Conservation (phyloP, 2,113 vertebrate genomes). For the Psilopogon haemacephalus region DNA sequence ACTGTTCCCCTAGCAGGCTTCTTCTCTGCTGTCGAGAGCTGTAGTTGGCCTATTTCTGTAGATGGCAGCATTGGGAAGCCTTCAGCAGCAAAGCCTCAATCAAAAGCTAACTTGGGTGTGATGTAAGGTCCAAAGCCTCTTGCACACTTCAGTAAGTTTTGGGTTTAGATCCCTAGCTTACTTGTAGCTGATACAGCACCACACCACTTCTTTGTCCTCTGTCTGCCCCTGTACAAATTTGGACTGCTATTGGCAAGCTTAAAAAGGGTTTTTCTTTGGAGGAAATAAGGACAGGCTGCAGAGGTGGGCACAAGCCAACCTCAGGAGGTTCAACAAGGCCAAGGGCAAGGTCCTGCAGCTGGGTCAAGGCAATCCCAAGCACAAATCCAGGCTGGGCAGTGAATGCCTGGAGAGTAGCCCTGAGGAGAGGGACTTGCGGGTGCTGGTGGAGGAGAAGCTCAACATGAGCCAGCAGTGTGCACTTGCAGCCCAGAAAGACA, state of each 20-base stretch:
- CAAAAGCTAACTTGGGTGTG: background rate
- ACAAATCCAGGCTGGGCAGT: too few relatives aligned
- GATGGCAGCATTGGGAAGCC: slow-evolving; percentile 70
- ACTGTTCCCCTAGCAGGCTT: background rate
- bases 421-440: too few relatives aligned
- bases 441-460: too few relatives aligned
- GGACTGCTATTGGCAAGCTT: background rate
- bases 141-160: background rate
- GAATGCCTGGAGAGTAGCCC: too few relatives aligned
- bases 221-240: background rate
- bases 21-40: background rate
- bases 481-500: too few relatives aligned
- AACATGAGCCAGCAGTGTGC: too few relatives aligned
- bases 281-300: too few relatives aligned
- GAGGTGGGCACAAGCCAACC: too few relatives aligned
- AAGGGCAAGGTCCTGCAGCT: too few relatives aligned
- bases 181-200: background rate
- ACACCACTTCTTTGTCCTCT: background rate
- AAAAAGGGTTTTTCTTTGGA: background rate
- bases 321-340: too few relatives aligned
- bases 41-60: slow-evolving; percentile 15
- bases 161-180: background rate
- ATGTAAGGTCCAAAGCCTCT: background rate
- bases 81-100: background rate
- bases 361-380: too few relatives aligned